A percentile compares a stretch with the other conserved stretches of the same genome.
Conservation (phyloP, 1,140 invertebrate species). For the Lamellibrachia luymesi region DNA sequence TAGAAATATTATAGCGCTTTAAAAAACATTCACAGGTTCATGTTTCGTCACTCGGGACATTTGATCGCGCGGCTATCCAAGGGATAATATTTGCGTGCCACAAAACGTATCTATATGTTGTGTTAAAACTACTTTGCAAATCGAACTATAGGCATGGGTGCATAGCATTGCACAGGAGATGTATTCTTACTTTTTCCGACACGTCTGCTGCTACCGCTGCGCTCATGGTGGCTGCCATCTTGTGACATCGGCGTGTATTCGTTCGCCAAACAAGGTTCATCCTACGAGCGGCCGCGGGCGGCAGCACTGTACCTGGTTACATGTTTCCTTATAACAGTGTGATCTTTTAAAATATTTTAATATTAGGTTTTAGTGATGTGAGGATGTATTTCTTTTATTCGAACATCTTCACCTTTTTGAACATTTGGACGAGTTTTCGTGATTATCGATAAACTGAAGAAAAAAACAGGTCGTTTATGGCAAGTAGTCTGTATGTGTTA, state of each 20-base stretch:
- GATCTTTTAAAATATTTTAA: too few species aligned
- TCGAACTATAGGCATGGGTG: neutral
- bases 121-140: neutral
- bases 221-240: neutral
- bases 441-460: too few species aligned
- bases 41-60: neutral
- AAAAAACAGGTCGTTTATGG: too few species aligned
- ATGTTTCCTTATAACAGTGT: too few species aligned
- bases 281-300: too few species aligned
- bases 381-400: too few species aligned
- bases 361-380: too few species aligned
- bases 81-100: neutral
- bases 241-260: neutral
- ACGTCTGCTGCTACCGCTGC: neutral
- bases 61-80: neutral
- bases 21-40: neutral
- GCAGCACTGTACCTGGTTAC: neutral
- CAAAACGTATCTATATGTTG: neutral
- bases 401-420: too few species aligned
- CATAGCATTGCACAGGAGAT: neutral
- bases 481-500: too few species aligned
- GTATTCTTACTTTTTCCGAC: slow-evolving; percentile 1
- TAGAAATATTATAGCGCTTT: neutral
- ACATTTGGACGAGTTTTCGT: too few species aligned
- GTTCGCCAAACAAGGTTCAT: neutral